Evolutionary conservation across 2,797 vertebrate genomes (phyloP).

Genomic region (Zenarchopterus dispar): DNA sequence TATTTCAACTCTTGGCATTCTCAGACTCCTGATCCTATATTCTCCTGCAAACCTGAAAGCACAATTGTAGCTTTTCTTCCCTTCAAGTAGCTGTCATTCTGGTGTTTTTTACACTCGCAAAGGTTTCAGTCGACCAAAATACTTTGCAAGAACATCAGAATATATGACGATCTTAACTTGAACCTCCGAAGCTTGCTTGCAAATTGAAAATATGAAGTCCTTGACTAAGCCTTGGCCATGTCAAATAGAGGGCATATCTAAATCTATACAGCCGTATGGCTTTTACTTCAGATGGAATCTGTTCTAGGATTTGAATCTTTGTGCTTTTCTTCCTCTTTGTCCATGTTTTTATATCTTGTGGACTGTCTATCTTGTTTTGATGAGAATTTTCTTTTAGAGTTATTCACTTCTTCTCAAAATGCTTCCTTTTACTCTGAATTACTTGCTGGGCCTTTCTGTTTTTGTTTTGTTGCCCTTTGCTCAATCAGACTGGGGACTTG

Average conservation of each 20-base stretch:
- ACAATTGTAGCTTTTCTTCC: constrained; percentile 36
- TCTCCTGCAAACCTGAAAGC: constrained; percentile 33
- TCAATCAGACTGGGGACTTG: constrained; percentile 26
- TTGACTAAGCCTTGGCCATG: constrained; percentile 62
- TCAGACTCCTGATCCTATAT: constrained; percentile 13
- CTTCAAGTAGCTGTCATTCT: constrained; percentile 44
- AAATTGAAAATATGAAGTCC: constrained; percentile 50
- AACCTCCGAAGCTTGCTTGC: constrained; percentile 45
- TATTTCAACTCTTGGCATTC: constrained; percentile 6
- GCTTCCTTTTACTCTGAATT: constrained; percentile 28
- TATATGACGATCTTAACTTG: constrained; percentile 39
- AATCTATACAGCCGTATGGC: constrained; percentile 24
- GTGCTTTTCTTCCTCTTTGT: constrained; percentile 39
- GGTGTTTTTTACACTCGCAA: constrained; percentile 32
- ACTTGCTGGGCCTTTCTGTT: constrained; percentile 34
- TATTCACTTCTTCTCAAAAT: constrained; percentile 44
- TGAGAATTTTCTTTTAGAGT: constrained; percentile 16
- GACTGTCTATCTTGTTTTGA: constrained; percentile 11
- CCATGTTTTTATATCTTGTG: constrained; percentile 27
- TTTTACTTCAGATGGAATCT: constrained; percentile 52
- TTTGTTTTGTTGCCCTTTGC: constrained; percentile 15
- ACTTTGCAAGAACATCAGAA: constrained; percentile 38
- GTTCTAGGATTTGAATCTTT: no score
- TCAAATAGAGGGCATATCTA: constrained; percentile 49
- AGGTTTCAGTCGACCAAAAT: constrained; percentile 41